Base-by-base conservation (phyloP, 2,888 invertebrate species). In the Chrysodeixis includens region DNA sequence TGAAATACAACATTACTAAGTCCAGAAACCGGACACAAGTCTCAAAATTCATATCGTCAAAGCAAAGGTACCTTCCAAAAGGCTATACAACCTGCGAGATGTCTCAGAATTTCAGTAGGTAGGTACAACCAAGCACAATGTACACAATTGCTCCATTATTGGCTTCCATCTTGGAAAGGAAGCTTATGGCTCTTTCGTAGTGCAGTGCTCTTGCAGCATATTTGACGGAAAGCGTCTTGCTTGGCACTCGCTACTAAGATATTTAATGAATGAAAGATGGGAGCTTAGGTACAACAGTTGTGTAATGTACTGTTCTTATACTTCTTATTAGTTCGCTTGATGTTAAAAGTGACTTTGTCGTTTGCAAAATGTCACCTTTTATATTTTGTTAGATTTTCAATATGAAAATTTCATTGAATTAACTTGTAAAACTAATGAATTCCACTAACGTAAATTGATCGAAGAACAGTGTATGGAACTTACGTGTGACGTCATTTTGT, bases 141-240 rank as follows among this genome's bases (percentile, higher is more conserved):
- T 40, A 40, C 40, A 40, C 40, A 40, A 40, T 40, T 40, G 40
- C n/a, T 40, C 40, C n/a, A 40, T 40, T 40, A 40, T 40, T 40
- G 40, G 40, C 40, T 40, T 40, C 6, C 40, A 40, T 40, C 40
- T 40, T 40, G 40, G 40, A 40, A n/a, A 14, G 40, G 40, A 40
- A 40, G n/a, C 40, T 40, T 40, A 40, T 40, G n/a, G 40, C n/a
- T n/a, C n/a, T n/a, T 40, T n/a, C 40, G n/a, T 14, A 40, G n/a
- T 40, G 40, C 40, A 40, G 12, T 9, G n/a, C 40, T n/a, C n/a
- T n/a, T n/a, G 40, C 40, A 40, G 40, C 40, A 40, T 40, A 40
- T 40, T 35, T 40, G 40, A n/a, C n/a, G 40, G 40, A 40, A 40
- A 35, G 35, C 40, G 40, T 40, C 14, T 40, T 6, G 40, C 40